Evolutionary conservation across 2,888 invertebrate species (phyloP).

Genomic region (Labia minor): DNA sequence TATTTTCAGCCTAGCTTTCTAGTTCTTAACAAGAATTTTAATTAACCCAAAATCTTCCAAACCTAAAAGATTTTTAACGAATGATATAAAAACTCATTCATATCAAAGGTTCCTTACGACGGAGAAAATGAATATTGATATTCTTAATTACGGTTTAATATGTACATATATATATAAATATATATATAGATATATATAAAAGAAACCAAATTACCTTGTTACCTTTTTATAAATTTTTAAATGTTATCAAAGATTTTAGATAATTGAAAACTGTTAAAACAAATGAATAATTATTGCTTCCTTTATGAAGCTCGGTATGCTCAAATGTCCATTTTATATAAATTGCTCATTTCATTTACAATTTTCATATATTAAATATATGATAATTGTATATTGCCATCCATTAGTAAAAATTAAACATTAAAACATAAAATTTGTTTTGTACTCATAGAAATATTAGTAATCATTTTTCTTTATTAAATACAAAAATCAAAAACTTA

Average conservation of each 20-base stretch:
- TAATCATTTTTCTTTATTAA: too few species aligned
- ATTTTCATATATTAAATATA: conserved; percentile 13
- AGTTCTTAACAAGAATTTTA: too few species aligned
- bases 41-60: neutral
- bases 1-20: too few species aligned
- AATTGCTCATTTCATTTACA: conserved; percentile 4
- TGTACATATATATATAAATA: neutral
- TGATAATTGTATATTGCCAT: neutral
- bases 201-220: neutral
- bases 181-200: neutral
- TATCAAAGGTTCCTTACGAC: neutral
- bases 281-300: neutral
- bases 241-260: conserved; percentile 1
- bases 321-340: neutral
- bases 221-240: conserved; percentile 13
- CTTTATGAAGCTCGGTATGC: neutral
- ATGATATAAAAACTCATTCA: too few species aligned
- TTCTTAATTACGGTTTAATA: neutral
- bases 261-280: neutral
- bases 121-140: neutral
- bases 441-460: too few species aligned
- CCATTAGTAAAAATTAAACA: neutral
- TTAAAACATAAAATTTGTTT: neutral
- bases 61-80: neutral
- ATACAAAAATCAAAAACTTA: too few species aligned